Base-by-base conservation (phyloP, 2,113 vertebrate species). In the Climacteris rufus region DNA sequence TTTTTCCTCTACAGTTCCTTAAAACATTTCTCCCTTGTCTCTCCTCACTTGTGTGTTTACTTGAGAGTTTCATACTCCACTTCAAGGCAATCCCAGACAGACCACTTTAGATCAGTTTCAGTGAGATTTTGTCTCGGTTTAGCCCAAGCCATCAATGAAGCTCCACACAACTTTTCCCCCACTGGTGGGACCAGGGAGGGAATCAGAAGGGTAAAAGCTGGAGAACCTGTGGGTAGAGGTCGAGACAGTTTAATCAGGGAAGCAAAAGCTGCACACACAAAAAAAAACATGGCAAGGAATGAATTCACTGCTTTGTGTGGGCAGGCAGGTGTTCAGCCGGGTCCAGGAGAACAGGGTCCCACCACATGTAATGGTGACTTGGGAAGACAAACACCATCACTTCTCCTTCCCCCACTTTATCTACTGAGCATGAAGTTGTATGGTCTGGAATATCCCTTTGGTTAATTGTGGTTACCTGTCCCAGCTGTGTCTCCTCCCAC, bases 351-450 rank as follows among this genome's bases (percentile, higher is more conserved):
- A 7, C 52, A 37, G 9, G 23, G 28, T 9, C 28, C 2, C 0
- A 3, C 11, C 31, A 15, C 2, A 7, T 0, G 1, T 2, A 35
- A 7, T 1, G 1, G 13, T 39, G 37, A 39, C 52, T 59, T n/a
- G 42, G 21, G 31, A 64, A 64, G 42, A 31, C 42, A 52, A 52
- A 66, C 1, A 0, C 6, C 37, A 59, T 33, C 23, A 4, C 6
- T 52, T 6, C 47, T 77, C 22, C 13, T 47, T 21, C 11, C 6
- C 15, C 11, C 24, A 40, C 1, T 56, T 87, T 8, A 4, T 30
- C 11, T 2, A 13, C 7, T 30, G 27, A 33, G 7, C 7, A 23
- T 28, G 39, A 47, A 11, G 22, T 0, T 37, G 6, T 9, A 24
- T 1, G 3, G 13, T 59, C 7, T 44, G 66, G 27, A 59, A 44